Percentiles rank a stretch among this genome's conserved stretches.
Conservation (phyloP, 1,140 invertebrate genomes). For the Diachasma alloeum region DNA sequence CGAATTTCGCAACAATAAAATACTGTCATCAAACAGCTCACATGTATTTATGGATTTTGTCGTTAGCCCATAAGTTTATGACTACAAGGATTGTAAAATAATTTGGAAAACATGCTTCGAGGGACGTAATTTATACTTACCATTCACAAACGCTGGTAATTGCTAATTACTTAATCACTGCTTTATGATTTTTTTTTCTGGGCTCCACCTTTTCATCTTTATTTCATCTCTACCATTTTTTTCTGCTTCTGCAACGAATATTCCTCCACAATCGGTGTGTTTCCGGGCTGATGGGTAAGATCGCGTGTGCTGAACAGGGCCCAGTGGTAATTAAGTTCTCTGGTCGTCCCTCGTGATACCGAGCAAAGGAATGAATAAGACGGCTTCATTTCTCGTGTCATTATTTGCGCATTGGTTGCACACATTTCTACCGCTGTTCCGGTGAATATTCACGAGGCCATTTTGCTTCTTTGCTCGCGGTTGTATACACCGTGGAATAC, state of each 20-base stretch:
- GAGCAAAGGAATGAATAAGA: slow-evolving; percentile 36
- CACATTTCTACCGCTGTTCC: slow-evolving; percentile 34
- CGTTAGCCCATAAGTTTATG: neutral
- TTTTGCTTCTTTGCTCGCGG: neutral
- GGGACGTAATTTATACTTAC: neutral
- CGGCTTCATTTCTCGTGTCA: slow-evolving; percentile 58
- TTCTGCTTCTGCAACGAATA: slow-evolving; percentile 20
- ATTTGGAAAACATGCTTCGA: neutral
- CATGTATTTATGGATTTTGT: slow-evolving; percentile 26
- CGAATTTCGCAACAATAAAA: slow-evolving; percentile 57
- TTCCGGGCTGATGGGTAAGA: slow-evolving; percentile 59
- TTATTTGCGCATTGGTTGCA: slow-evolving; percentile 59
- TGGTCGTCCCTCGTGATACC: slow-evolving; percentile 27
- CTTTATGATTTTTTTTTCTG: neutral
- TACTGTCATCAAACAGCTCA: slow-evolving; percentile 49
- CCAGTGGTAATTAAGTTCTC: slow-evolving; percentile 56
- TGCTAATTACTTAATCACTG: slow-evolving; percentile 5
- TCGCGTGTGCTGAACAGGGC: slow-evolving; percentile 57
- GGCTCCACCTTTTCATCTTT: neutral
- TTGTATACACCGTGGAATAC: slow-evolving; percentile 34
- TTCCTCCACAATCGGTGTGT: slow-evolving; percentile 40
- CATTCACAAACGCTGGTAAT: neutral
- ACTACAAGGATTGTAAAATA: neutral
- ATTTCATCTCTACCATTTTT: neutral
- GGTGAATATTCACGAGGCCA: neutral